Base-by-base conservation (phyloP, 2,797 vertebrate genomes). In the Lophotriccus pileatus region DNA sequence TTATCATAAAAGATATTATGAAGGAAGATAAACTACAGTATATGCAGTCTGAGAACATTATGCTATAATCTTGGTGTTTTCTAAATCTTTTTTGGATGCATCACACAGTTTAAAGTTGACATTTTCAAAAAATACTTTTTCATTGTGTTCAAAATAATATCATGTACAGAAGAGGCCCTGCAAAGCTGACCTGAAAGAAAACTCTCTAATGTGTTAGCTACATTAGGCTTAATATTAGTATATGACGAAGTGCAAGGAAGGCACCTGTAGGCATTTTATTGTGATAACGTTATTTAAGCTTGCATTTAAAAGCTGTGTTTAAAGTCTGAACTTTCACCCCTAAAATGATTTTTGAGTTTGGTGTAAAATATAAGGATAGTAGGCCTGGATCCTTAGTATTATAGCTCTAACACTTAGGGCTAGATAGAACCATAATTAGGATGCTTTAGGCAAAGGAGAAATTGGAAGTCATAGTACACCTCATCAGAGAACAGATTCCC, bases 41-140 rank as follows among this genome's bases (percentile, higher is more conserved):
- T 52, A 36, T 86, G 44, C 63, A 74, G 72, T 84, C 96, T 90
- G 78, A 92, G 53, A 92, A 92, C 39, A 92, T 89, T 84, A 55
- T 83, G 32, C 8, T 72, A 46, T 58, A 66, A 96, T 90, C 67
- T 94, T 91, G 36, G 84, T 92, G n/a, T 82, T 64, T 77, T 85
- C 36, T 84, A 58, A 74, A 89, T 46, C 34, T 73, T 88, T 81
- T 68, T 53, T 82, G 32, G 62, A 66, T 89, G 59, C 5, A 63
- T 55, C 82, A 12, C 25, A 36, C 30, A 70, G 25, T 17, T 78
- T 81, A 39, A 80, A 81, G 66, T n/a, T 50, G 39, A 70, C 66
- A 62, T 62, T 95, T 82, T 58, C 6, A 70, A 87, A 85, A 91
- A 82, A 23, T 24, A 8, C 6, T 55, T 84, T 94, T 75, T 70